Evolutionary conservation across 2,113 vertebrate species (phyloP), one percentile per base, ranked within the genome.

Genomic region (Caranx ignobilis): DNA sequence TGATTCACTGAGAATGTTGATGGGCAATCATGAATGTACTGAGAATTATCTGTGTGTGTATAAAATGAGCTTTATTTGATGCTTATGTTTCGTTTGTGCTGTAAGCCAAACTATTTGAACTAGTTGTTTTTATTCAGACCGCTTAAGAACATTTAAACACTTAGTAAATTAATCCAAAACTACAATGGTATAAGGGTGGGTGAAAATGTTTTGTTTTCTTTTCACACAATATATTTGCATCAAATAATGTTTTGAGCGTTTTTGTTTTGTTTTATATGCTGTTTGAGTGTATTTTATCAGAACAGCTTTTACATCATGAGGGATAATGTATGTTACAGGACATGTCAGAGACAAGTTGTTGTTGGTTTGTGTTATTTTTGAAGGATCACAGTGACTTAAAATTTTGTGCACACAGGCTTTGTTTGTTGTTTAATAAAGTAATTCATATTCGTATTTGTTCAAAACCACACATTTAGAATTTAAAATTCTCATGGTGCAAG

Each of bases 1-100:
- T 13, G 54, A 12, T 52, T 77, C 39, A 81, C 41, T 71, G 19
- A 37, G 65, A 74, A 76, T 63, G 11, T 86, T 55, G 13, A 82
- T 67, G 18, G 69, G 63, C 64, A 86, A 84, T 26, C 31, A 61
- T 79, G 84, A 89, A 84, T 90, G 75, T 85, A 71, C 11, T 73
- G 21, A 70, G 60, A 67, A 79, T 54, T 0, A 74, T 13, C 34
- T 76, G 60, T 66, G 50, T 31, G 5, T 84, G 41, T 87, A 65
- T 77, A 81, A 74, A 62, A 71, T 45, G 26, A 78, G 64, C 64
- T 79, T 85, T 84, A 65, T 71, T 57, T 63, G 45, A 31, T 66
- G 19, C 21, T 32, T 34, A 18, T 54, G 59, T 35, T 60, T 15
- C 7, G 11, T 43, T 11, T 63, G 5, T 56, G 2, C 81, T 26